Evolutionary conservation across 2,797 vertebrate genomes (phyloP), one percentile per base, ranked within the genome.

Genomic region (Lepidocolaptes lacrymiger): DNA sequence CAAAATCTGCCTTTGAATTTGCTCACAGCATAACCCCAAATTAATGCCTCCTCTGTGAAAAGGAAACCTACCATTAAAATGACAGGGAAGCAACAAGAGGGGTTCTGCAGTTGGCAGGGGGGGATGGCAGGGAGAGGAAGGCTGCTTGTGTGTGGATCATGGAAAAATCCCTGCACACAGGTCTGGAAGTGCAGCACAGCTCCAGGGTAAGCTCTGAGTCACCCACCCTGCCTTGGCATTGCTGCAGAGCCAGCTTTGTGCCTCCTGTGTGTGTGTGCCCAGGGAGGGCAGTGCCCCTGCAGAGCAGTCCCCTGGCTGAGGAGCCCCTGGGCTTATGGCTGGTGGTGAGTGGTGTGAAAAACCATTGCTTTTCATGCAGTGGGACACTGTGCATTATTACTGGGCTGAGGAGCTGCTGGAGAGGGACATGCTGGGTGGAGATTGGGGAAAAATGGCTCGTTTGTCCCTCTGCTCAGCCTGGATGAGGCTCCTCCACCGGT

Each of bases 31-130:
- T 0, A 83, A 88, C 72, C 89, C 81, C 74, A n/a, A 85, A 94
- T 96, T 75, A 94, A 58, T 62, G 74, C 87, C 80, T 66, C 61
- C 51, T 0, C n/a, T 8, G 16, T 77, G 95, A 46, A 93, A 94
- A 44, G 81, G 9, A 66, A 96, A 96, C 93, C 89, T 95, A 90
- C 75, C 86, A 91, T 96, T 93, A 96, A 54, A 8, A 0, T 54
- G 93, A 83, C 90, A 85, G 83, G 7, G 37, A 10, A 56, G 85
- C 91, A 71, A 89, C 4, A 7, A 7, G 75, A 1, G 77, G 32
- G 85, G 77, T 5, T 46, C 37, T 64, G 74, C 39, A 26, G 0
- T 9, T 5, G 72, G 19, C 5, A 44, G 88, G 74, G 88, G 88
- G 44, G 62, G 39, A 24, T 54, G 86, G 39, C 88, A 24, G 36